Percentiles rank a stretch among this genome's conserved stretches.
These are phyloP conservation scores for Hemithea aestivaria DNA, from an alignment of 2,888 invertebrate species.

Conservation along the genomic window DNA sequence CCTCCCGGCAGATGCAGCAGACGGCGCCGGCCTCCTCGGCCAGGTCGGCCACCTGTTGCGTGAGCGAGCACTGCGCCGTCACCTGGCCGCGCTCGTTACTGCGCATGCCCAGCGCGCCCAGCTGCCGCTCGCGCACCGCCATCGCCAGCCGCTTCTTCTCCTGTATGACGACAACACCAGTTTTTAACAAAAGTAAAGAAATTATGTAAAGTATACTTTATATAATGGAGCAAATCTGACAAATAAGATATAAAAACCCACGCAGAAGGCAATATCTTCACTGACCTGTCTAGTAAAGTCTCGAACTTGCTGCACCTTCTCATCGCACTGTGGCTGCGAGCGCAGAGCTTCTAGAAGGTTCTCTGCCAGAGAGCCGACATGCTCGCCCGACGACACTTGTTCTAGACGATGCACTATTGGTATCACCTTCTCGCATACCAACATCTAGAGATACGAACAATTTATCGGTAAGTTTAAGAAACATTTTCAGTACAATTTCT, in stretches of 20 bases:
- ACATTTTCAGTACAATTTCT: too few relatives aligned
- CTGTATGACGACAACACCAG: constrained; percentile 50
- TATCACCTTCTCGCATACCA: constrained; percentile 93
- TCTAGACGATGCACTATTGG: constrained; percentile 97
- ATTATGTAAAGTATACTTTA: too few relatives aligned
- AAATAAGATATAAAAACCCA: too few relatives aligned
- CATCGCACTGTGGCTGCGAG: constrained; percentile 88
- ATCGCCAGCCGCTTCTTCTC: constrained; percentile 99
- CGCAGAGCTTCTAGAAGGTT: constrained; percentile 93
- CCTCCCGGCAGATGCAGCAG: constrained; percentile 98
- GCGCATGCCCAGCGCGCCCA: constrained; percentile 96
- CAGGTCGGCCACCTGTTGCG: constrained; percentile 96
- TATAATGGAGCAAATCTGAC: too few relatives aligned
- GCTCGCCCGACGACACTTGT: constrained; percentile 98
- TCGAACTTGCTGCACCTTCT: constrained; percentile 94
- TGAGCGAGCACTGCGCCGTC: constrained; percentile 92
- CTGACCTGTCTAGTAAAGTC: constrained; percentile 88
- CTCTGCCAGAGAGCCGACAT: constrained; percentile 97
- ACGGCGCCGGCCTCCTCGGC: constrained; percentile 97
- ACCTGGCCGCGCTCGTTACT: constrained; percentile 99
- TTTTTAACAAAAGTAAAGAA: too few relatives aligned
- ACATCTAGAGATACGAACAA: constrained; percentile 79
- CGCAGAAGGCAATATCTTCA: neutral
- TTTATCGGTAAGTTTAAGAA: too few relatives aligned
- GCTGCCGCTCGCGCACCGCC: constrained; percentile 97